phyloP scores from a whole-genome alignment of 2,888 invertebrate genomes.

The Polylopha cassiicola region DNA sequence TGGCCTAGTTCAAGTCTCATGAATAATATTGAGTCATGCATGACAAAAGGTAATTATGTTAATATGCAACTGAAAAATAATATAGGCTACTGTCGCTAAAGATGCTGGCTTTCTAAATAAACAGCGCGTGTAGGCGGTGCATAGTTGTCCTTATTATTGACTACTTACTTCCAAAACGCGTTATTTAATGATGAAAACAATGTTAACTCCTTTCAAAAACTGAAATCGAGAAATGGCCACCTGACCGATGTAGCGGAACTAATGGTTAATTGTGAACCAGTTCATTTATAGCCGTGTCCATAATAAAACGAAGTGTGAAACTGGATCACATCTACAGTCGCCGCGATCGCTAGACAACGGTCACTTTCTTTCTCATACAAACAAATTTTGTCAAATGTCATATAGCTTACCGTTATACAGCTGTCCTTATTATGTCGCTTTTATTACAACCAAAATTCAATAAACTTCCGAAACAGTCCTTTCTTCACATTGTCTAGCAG shows the following conservation, averaged over 20 bases:
- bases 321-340: constrained; percentile 58
- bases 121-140: constrained; percentile 18
- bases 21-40: constrained; percentile 14
- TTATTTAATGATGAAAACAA: constrained; percentile 45
- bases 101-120: constrained; percentile 20
- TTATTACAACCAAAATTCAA: constrained; percentile 43
- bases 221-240: constrained; percentile 40
- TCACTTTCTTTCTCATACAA: constrained; percentile 69
- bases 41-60: constrained; percentile 15
- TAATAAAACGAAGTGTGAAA: constrained; percentile 57
- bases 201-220: constrained; percentile 38
- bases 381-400: constrained; percentile 65
- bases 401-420: constrained; percentile 60
- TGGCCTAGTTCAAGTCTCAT: constrained; percentile 14
- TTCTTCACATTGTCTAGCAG: constrained; percentile 59
- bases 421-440: constrained; percentile 33
- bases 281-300: constrained; percentile 59
- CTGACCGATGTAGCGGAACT: constrained; percentile 48
- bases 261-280: constrained; percentile 53
- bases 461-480: constrained; percentile 41
- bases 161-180: constrained; percentile 27
- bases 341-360: constrained; percentile 59
- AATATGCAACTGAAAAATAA: constrained; percentile 6
- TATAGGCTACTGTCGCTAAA: constrained; percentile 4
- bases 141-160: constrained; percentile 13